Conservation (phyloP, 1,140 invertebrate genomes). For the Sycophila sp. region DNA sequence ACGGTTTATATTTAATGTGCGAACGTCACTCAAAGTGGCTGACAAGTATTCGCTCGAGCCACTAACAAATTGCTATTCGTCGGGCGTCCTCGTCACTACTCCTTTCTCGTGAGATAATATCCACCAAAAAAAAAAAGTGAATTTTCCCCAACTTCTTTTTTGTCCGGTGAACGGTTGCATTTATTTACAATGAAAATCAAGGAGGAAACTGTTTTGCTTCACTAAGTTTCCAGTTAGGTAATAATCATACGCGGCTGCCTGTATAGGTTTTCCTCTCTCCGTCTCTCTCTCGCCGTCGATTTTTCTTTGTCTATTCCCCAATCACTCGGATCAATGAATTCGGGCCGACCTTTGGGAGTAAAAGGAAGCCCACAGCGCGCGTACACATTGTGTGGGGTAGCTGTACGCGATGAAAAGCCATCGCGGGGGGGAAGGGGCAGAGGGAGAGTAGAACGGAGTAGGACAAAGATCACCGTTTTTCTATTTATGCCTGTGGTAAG, state of each 20-base stretch:
- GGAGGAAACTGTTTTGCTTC: too few relatives aligned
- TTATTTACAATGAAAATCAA: too few relatives aligned
- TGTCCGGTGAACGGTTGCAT: too few relatives aligned
- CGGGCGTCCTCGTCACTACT: too few relatives aligned
- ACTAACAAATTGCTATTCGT: too few relatives aligned
- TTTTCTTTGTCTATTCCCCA: slow-evolving; percentile 4
- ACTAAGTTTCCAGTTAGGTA: too few relatives aligned
- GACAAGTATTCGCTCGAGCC: too few relatives aligned
- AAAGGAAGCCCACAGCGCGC: background rate
- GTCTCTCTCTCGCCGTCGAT: slow-evolving; percentile 4
- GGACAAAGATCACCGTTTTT: background rate
- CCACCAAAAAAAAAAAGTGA: too few relatives aligned
- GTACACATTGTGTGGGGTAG: background rate
- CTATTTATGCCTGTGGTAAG: background rate
- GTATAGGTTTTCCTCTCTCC: background rate
- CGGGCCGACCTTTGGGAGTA: slow-evolving; percentile 41
- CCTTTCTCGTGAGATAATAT: too few relatives aligned
- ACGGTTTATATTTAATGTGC: too few relatives aligned
- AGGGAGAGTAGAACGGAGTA: background rate
- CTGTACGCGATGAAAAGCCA: slow-evolving; percentile 44
- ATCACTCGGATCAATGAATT: slow-evolving; percentile 45
- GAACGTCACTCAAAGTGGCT: too few relatives aligned
- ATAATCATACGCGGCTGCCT: background rate
- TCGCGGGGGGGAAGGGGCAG: background rate
- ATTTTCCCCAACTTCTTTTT: too few relatives aligned